These are phyloP conservation scores for Phalloptychus januarius DNA, from an alignment of 2,797 vertebrate genomes.

Conservation along the genomic window DNA sequence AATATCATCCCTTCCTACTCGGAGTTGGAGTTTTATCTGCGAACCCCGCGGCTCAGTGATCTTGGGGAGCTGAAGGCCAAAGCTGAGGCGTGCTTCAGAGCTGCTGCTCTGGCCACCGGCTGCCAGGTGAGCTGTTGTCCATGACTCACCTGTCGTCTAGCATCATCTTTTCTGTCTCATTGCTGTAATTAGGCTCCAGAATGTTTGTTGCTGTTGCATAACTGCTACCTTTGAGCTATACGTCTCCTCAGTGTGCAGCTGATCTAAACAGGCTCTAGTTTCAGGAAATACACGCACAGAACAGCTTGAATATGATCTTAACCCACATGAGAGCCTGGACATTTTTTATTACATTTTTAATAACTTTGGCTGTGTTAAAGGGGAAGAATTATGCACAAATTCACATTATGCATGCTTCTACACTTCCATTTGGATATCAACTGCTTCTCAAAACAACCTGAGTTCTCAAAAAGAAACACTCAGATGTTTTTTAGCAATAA, in stretches of 20 bases:
- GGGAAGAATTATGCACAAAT: neutral
- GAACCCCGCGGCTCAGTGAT: slow-evolving; percentile 83
- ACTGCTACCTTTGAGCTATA: slow-evolving; percentile 44
- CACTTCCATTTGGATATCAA: too few relatives aligned
- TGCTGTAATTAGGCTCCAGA: slow-evolving; percentile 35
- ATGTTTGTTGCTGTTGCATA: slow-evolving; percentile 36
- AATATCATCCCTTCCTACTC: slow-evolving; percentile 91
- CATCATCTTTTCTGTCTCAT: slow-evolving; percentile 19
- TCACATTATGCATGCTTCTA: too few relatives aligned
- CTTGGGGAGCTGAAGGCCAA: slow-evolving; percentile 83
- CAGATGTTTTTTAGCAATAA: too few relatives aligned
- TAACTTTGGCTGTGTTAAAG: neutral
- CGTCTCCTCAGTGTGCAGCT: slow-evolving; percentile 34
- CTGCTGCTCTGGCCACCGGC: slow-evolving; percentile 87
- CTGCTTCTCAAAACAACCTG: too few relatives aligned
- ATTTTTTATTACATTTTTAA: neutral
- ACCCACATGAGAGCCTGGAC: neutral
- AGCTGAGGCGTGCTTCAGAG: slow-evolving; percentile 87
- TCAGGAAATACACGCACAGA: neutral
- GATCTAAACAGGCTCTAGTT: slow-evolving; percentile 26
- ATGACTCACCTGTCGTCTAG: slow-evolving; percentile 18
- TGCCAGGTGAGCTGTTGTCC: slow-evolving; percentile 82
- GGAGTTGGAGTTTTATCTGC: slow-evolving; percentile 87
- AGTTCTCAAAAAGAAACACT: too few relatives aligned
- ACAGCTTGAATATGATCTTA: neutral